phyloP scores from a whole-genome alignment of 2,113 vertebrate species.

The Stegostoma tigrinum region DNA sequence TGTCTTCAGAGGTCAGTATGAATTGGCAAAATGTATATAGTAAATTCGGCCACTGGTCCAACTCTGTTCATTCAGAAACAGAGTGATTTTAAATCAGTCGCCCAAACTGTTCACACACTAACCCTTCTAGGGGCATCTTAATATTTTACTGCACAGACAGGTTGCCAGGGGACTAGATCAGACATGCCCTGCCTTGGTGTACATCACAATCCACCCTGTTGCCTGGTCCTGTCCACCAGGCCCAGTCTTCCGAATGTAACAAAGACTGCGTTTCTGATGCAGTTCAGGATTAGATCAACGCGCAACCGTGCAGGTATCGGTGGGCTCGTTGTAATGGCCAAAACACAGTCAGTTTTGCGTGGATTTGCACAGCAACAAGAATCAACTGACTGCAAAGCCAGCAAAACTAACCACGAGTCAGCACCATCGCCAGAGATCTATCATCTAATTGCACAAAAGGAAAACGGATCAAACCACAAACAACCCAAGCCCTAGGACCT shows the following conservation, averaged over 20 bases:
- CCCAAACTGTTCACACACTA: not conserved
- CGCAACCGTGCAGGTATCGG: no score
- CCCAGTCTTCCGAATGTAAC: no score
- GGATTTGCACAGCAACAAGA: slow-evolving; percentile 30
- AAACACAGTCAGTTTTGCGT: slow-evolving; percentile 30
- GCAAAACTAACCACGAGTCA: slow-evolving; percentile 29
- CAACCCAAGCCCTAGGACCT: no score
- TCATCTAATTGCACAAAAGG: not conserved
- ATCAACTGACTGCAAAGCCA: slow-evolving; percentile 36
- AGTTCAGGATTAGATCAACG: not conserved
- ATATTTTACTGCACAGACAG: not conserved
- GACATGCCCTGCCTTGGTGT: not conserved
- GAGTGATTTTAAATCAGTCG: no score
- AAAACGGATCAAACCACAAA: not conserved
- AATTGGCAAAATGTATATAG: not conserved
- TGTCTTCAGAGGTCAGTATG: not conserved
- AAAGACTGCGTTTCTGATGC: not conserved
- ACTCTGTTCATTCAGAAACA: not conserved
- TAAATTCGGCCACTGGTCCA: not conserved
- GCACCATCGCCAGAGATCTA: not conserved
- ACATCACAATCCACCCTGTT: not conserved
- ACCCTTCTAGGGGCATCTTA: not conserved
- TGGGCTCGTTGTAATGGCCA: not conserved
- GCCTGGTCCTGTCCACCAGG: no score
- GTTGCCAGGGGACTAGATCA: not conserved